phyloP scores from a whole-genome alignment of 2,113 vertebrate genomes.

The Melanotaenia duboulayi region DNA sequence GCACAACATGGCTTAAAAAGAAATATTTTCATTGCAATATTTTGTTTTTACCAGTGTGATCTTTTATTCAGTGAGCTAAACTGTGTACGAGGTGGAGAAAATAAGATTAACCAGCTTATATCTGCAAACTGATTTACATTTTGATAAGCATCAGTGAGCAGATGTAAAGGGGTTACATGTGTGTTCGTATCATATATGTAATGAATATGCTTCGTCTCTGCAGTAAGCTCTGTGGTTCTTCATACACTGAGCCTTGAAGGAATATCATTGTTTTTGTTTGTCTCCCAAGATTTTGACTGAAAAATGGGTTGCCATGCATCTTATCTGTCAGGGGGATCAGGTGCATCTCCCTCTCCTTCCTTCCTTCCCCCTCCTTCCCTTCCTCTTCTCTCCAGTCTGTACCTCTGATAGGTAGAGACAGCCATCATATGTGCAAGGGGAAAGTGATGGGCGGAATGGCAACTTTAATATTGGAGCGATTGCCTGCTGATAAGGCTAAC shows the following conservation, averaged over 20 bases:
- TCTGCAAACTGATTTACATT: conserved; percentile 62
- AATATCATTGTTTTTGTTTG: conserved; percentile 69
- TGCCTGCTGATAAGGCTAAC: conserved; percentile 82
- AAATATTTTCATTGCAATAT: background rate
- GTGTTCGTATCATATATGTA: conserved; percentile 46
- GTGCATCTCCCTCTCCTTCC: conserved; percentile 51
- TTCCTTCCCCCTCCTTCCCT: background rate
- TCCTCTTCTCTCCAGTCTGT: conserved; percentile 34
- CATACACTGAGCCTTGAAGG: conserved; percentile 17
- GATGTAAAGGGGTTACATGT: conserved; percentile 49
- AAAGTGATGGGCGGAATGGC: conserved; percentile 77
- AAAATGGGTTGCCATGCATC: conserved; percentile 58
- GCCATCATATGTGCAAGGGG: conserved; percentile 74
- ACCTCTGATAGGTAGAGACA: conserved; percentile 76
- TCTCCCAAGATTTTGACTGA: conserved; percentile 54
- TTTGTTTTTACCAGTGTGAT: background rate
- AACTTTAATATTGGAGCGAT: conserved; percentile 82
- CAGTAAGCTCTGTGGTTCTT: conserved; percentile 21
- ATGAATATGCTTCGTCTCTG: conserved; percentile 43
- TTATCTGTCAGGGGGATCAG: conserved; percentile 71
- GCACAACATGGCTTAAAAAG: background rate
- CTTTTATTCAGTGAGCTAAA: background rate
- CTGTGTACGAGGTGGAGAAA: background rate
- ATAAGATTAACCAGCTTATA: conserved; percentile 30
- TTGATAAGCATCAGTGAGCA: conserved; percentile 57